Base-by-base conservation (phyloP, 2,888 invertebrate species). In the Liodrosophila aerea region DNA sequence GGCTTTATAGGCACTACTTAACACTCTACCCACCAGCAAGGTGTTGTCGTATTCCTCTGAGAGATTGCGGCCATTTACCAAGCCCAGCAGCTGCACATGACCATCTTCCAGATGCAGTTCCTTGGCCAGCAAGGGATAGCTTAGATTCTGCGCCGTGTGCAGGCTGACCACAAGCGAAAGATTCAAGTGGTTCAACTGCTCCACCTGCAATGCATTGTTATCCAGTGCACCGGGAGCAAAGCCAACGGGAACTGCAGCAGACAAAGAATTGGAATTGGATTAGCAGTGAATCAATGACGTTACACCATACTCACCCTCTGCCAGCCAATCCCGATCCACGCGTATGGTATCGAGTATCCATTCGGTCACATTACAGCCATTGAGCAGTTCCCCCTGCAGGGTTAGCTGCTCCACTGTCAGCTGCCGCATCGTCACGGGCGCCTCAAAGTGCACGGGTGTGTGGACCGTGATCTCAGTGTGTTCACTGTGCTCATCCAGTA, bases 11-110 rank as follows among this genome's bases (percentile, higher is more conserved):
- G n/a, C n/a, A n/a, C n/a, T n/a, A n/a, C n/a, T n/a, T n/a, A n/a
- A n/a, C n/a, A n/a, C n/a, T n/a, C n/a, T 5, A 81, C 87, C 87
- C 87, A 92, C 93, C 92, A 91, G 89, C 8, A 92, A 80, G 0
- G 92, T 92, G 59, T 92, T 92, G 12, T 85, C 57, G 52, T 89
- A 90, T 75, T 92, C 92, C 31, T 88, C 60, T 1, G 81, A 58
- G 12, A 93, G 81, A 65, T 91, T 82, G 1, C 89, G 62, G 0
- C 85, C 89, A 74, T 93, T 93, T 0, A 91, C 73, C 0, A 31
- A 64, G 1, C 89, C 90, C 13, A 64, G 33, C 0, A 87, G 78
- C 0, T 29, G 36, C 1, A 90, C 64, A 4, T 73, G 67, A 0
- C 74, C 75, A 7, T 54, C 61, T n/a, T 52, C 15, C 1, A 91